A percentile compares a stretch with the other conserved stretches of the same genome.
These are phyloP conservation scores for Dysidea cf. avara DNA, from an alignment of 37 sponge, comb jelly and placozoan genomes.

Conservation along the genomic window DNA sequence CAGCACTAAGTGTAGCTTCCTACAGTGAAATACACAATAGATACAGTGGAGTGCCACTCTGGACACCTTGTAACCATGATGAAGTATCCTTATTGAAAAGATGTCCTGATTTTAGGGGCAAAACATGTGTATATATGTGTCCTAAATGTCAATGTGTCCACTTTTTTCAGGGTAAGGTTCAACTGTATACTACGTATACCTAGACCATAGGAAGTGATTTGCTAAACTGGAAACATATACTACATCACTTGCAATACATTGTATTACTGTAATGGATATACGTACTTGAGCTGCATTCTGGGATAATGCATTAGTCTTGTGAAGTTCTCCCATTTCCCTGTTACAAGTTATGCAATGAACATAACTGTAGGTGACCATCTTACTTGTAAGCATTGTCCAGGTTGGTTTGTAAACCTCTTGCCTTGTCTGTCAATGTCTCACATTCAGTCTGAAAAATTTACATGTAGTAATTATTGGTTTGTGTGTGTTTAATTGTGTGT, in stretches of 20 bases:
- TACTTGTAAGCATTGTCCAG: conserved; percentile 86
- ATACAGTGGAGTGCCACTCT: too few species aligned
- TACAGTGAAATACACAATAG: neutral
- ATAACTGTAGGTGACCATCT: neutral
- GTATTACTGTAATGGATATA: too few species aligned
- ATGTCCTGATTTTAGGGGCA: neutral
- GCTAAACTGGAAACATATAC: too few species aligned
- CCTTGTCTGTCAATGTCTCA: conserved; percentile 62
- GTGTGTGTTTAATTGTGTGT: too few species aligned
- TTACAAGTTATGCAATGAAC: neutral
- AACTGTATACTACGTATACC: too few species aligned
- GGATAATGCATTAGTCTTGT: conserved; percentile 74
- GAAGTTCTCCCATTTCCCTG: conserved; percentile 81
- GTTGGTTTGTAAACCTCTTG: conserved; percentile 64
- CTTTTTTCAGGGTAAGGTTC: too few species aligned
- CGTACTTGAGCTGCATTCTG: conserved; percentile 60
- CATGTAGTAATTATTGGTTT: too few species aligned
- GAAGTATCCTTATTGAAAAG: neutral
- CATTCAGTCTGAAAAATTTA: conserved; percentile 47
- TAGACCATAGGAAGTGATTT: too few species aligned
- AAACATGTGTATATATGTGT: too few species aligned
- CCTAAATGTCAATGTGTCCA: too few species aligned
- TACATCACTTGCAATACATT: too few species aligned
- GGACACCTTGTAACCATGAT: neutral
- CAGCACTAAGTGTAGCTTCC: conserved; percentile 74